phyloP scores from a whole-genome alignment of 2,888 invertebrate species.

The Agonopterix subpropinquella region DNA sequence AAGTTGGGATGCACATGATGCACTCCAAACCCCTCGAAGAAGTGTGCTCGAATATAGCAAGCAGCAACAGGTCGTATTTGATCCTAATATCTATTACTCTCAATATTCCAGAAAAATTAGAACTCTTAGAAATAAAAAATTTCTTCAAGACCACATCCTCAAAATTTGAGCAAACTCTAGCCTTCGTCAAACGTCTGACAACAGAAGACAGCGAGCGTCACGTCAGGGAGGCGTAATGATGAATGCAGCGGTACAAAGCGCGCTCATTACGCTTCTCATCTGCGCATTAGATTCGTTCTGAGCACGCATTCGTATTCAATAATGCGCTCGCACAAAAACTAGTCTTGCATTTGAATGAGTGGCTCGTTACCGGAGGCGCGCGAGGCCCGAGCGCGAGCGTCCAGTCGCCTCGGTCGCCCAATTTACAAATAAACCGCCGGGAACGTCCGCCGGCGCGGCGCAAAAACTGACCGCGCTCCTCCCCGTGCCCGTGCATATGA shows the following conservation, averaged over 20 bases:
- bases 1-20: too few species aligned
- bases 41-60: too few species aligned
- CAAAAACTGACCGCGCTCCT: slow-evolving; percentile 62
- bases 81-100: too few species aligned
- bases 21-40: too few species aligned
- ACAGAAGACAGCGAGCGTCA: neutral
- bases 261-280: slow-evolving; percentile 42
- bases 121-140: too few species aligned
- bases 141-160: too few species aligned
- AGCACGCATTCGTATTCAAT: slow-evolving; percentile 65
- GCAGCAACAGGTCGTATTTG: too few species aligned
- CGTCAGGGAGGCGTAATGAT: neutral
- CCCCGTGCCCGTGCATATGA: slow-evolving; percentile 66
- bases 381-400: neutral
- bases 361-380: slow-evolving; percentile 11
- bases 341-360: slow-evolving; percentile 69
- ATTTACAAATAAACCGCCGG: slow-evolving; percentile 71
- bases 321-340: slow-evolving; percentile 63
- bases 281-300: slow-evolving; percentile 51
- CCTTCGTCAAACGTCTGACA: neutral
- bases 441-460: slow-evolving; percentile 43
- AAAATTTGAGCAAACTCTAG: too few species aligned
- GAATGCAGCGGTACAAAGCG: slow-evolving; percentile 24
- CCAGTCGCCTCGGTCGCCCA: slow-evolving; percentile 43
- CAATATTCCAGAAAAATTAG: too few species aligned